A percentile compares a stretch with the other conserved stretches of the same genome.
phyloP scores from a whole-genome alignment of 2,888 invertebrate genomes.

The Cantharis nigra region DNA sequence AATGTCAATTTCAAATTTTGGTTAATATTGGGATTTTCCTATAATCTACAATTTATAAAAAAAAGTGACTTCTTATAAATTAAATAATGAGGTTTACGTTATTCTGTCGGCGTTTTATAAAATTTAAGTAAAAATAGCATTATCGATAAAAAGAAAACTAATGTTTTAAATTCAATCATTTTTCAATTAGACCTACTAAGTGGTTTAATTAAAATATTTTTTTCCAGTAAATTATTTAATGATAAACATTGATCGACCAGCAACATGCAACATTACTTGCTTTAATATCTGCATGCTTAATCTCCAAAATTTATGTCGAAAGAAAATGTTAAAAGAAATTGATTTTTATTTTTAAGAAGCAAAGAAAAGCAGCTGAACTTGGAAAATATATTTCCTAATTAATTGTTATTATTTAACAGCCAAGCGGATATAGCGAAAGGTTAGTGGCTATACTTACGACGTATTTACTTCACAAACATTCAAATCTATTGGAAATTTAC shows the following conservation, averaged over 20 bases:
- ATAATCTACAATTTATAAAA: background rate
- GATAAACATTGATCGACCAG: background rate
- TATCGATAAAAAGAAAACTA: background rate
- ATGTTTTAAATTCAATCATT: background rate
- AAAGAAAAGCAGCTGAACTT: background rate
- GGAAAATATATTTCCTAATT: background rate
- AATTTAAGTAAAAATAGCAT: background rate
- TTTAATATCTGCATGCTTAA: background rate
- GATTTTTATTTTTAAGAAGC: background rate
- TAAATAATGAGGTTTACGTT: background rate
- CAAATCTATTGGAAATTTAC: background rate
- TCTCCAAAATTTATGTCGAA: background rate
- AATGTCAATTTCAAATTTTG: background rate
- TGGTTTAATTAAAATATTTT: background rate
- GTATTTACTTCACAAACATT: slow-evolving; percentile 14
- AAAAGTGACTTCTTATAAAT: background rate
- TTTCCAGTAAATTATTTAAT: background rate
- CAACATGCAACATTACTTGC: background rate
- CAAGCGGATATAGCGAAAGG: background rate
- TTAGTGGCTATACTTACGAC: slow-evolving; percentile 15
- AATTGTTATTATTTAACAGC: background rate
- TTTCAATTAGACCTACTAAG: background rate
- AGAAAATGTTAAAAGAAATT: background rate
- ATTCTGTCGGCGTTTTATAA: background rate
- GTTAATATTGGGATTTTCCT: background rate